Conservation (phyloP, 2,888 invertebrate species). For the Caenorhabditis virilis region DNA sequence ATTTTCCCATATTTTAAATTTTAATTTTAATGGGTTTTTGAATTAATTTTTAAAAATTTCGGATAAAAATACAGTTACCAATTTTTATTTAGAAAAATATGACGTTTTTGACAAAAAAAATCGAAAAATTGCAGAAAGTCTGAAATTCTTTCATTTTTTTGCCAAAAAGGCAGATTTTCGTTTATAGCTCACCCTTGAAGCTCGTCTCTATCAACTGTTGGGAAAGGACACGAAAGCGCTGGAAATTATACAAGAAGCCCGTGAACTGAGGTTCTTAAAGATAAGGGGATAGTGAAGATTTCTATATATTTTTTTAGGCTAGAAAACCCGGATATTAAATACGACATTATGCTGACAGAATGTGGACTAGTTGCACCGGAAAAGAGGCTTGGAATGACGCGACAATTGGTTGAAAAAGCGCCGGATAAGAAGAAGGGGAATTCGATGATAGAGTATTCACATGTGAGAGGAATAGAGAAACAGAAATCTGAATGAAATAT, state of each 20-base stretch:
- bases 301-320: too few relatives aligned
- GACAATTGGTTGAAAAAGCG: slow-evolving; percentile 19
- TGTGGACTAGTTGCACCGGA: slow-evolving; percentile 6
- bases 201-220: slow-evolving; percentile 9
- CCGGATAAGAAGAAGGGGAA: slow-evolving; percentile 17
- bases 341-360: slow-evolving; percentile 13
- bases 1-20: too few relatives aligned
- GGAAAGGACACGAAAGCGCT: slow-evolving; percentile 8
- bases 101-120: too few relatives aligned
- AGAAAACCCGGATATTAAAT: slow-evolving; percentile 11
- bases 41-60: too few relatives aligned
- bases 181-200: slow-evolving; percentile 11
- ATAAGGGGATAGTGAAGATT: too few relatives aligned
- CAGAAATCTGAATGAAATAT: neutral
- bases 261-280: too few relatives aligned
- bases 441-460: slow-evolving; percentile 15
- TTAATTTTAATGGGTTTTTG: too few relatives aligned
- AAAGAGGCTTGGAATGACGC: slow-evolving; percentile 8
- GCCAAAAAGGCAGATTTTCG: neutral
- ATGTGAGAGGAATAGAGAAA: slow-evolving; percentile 12
- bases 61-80: too few relatives aligned
- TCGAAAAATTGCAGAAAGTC: too few relatives aligned
- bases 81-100: too few relatives aligned
- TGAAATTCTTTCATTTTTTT: too few relatives aligned
- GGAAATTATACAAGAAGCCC: slow-evolving; percentile 8